These are phyloP conservation scores for Ophioninae sp. DNA, from an alignment of 2,888 invertebrate species.

Conservation along the genomic window DNA sequence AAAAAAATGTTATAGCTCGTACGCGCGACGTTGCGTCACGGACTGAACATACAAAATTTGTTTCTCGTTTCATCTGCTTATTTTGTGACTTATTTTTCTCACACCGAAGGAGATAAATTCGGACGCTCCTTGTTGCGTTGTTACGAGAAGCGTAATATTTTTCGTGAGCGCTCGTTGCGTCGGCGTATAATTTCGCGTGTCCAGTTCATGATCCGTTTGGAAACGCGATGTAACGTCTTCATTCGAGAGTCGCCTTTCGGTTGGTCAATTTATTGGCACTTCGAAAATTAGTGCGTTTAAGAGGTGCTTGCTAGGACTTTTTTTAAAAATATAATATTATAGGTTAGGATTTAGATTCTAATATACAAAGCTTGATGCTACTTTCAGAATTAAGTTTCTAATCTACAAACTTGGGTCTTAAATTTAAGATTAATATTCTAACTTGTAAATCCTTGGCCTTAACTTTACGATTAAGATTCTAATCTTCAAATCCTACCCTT, in stretches of 20 bases:
- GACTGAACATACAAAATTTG: neutral
- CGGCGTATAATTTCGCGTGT: neutral
- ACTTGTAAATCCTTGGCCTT: too few species aligned
- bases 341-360: too few species aligned
- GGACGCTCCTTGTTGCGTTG: neutral
- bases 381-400: too few species aligned
- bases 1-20: slow-evolving; percentile 62
- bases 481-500: too few species aligned
- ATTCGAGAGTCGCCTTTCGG: neutral
- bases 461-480: too few species aligned
- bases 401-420: too few species aligned
- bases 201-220: neutral
- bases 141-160: neutral
- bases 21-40: slow-evolving; percentile 34
- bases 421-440: too few species aligned
- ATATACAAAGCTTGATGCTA: too few species aligned
- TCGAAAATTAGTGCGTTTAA: neutral
- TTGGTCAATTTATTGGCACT: neutral
- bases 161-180: neutral
- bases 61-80: neutral
- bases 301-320: neutral
- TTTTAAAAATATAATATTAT: neutral
- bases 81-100: neutral
- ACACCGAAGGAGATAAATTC: neutral
- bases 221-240: neutral